Percentiles rank a stretch among this genome's conserved stretches.
These are phyloP conservation scores for Agrotis segetum DNA, from an alignment of 2,888 invertebrate genomes.

Conservation along the genomic window DNA sequence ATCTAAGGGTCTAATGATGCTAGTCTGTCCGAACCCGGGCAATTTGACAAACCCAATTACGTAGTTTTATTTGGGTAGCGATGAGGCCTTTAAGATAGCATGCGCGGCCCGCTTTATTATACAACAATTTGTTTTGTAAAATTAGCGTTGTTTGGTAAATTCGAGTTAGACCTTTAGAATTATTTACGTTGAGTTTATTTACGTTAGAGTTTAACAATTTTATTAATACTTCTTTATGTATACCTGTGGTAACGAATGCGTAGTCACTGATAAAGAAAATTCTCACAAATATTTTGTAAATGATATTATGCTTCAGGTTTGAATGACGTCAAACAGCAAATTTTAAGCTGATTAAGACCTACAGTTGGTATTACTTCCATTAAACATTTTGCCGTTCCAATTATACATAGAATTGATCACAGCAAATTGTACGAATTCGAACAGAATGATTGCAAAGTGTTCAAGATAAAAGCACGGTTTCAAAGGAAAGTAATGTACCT, in stretches of 20 bases:
- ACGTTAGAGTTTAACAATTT: background rate
- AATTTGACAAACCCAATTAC: slow-evolving; percentile 78
- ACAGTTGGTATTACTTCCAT: background rate
- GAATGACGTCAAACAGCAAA: background rate
- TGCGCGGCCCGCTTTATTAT: slow-evolving; percentile 42
- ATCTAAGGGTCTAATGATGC: slow-evolving; percentile 72
- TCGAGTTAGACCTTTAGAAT: slow-evolving; percentile 13
- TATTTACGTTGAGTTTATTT: slow-evolving; percentile 27
- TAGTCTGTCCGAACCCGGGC: slow-evolving; percentile 68
- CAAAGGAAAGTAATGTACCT: slow-evolving; percentile 18
- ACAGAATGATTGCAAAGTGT: background rate
- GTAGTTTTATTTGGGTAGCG: slow-evolving; percentile 74
- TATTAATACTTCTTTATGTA: background rate
- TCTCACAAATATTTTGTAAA: background rate
- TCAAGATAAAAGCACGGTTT: slow-evolving; percentile 14
- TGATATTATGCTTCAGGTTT: background rate
- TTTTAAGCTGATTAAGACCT: background rate
- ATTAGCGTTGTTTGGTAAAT: slow-evolving; percentile 46
- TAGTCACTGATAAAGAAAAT: background rate
- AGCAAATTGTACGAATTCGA: slow-evolving; percentile 19
- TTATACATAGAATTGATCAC: slow-evolving; percentile 1
- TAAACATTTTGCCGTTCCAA: background rate
- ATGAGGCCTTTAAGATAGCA: slow-evolving; percentile 63
- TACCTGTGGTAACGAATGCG: background rate
- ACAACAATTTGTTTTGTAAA: slow-evolving; percentile 54